These are phyloP conservation scores for Punctoribates punctum DNA, from an alignment of 2,888 invertebrate species.

Conservation along the genomic window DNA sequence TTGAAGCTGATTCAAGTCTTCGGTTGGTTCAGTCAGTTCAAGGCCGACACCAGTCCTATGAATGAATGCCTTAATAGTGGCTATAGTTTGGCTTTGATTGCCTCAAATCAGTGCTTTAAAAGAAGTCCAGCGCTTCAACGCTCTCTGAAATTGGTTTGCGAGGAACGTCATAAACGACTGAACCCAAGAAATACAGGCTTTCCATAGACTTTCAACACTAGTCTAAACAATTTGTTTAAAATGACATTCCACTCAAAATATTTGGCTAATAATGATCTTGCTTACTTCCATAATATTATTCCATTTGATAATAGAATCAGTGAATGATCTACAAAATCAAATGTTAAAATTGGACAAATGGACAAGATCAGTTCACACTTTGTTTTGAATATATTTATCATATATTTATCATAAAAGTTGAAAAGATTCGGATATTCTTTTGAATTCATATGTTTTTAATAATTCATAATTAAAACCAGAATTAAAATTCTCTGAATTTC, in stretches of 20 bases:
- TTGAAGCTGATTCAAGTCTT: neutral
- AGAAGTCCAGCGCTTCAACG: slow-evolving; percentile 9
- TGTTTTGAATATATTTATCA: too few species aligned
- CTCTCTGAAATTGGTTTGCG: neutral
- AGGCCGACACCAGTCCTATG: neutral
- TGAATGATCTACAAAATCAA: too few species aligned
- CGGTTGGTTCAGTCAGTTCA: slow-evolving; percentile 22
- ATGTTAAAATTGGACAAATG: too few species aligned
- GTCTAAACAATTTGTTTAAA: neutral
- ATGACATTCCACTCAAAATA: too few species aligned
- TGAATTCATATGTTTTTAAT: too few species aligned
- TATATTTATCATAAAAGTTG: too few species aligned
- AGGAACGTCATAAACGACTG: slow-evolving; percentile 11
- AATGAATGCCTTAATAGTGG: neutral
- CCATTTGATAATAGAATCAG: neutral
- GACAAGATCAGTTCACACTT: too few species aligned
- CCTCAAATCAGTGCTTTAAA: neutral
- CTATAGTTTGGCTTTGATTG: neutral
- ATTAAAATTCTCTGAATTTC: too few species aligned
- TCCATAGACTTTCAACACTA: neutral
- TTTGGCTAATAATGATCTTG: neutral
- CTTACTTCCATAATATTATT: neutral
- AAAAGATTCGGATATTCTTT: too few species aligned
- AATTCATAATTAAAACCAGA: too few species aligned
- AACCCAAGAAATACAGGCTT: neutral